Percentiles rank a stretch among this genome's conserved stretches.
Evolutionary conservation across 2,888 invertebrate genomes (phyloP).

Genomic region (Drosophila atripex): DNA sequence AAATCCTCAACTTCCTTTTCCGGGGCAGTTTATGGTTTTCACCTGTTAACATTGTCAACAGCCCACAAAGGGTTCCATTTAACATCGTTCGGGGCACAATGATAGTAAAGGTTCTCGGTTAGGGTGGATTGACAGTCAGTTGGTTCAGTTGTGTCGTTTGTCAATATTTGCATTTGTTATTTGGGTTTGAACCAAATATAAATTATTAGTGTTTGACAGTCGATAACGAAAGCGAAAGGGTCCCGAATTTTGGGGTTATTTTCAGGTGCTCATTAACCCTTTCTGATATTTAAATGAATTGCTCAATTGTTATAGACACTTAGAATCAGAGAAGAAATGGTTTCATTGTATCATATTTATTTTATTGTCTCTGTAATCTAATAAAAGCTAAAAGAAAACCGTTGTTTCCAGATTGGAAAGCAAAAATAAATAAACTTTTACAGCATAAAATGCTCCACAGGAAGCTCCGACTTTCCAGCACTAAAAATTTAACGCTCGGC

Average conservation of each 20-base stretch:
- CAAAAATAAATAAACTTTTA: conserved; percentile 32
- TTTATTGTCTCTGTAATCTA: conserved; percentile 1
- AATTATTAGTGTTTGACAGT: conserved; percentile 48
- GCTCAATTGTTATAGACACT: conserved; percentile 8
- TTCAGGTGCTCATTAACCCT: not conserved
- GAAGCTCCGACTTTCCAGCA: conserved; percentile 39
- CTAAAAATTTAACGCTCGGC: conserved; percentile 46
- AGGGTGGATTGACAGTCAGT: conserved; percentile 34
- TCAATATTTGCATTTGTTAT: conserved; percentile 56
- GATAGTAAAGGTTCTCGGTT: conserved; percentile 14
- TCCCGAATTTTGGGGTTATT: not conserved
- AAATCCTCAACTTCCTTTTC: conserved; percentile 39
- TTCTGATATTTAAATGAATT: conserved; percentile 12
- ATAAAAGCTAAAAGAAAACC: conserved; percentile 29
- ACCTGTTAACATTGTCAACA: conserved; percentile 62
- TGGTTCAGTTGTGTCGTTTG: conserved; percentile 44
- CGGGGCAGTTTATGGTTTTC: conserved; percentile 62
- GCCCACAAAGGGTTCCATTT: conserved; percentile 60
- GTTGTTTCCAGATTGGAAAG: conserved; percentile 27
- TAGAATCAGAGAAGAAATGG: not conserved
- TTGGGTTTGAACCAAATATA: conserved; percentile 30
- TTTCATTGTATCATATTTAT: conserved; percentile 14
- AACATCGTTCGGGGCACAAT: conserved; percentile 14
- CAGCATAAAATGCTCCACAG: conserved; percentile 20
- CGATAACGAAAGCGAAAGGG: conserved; percentile 22